Evolutionary conservation across 2,113 vertebrate species (phyloP).

Genomic region (Leptodactylus fuscus): DNA sequence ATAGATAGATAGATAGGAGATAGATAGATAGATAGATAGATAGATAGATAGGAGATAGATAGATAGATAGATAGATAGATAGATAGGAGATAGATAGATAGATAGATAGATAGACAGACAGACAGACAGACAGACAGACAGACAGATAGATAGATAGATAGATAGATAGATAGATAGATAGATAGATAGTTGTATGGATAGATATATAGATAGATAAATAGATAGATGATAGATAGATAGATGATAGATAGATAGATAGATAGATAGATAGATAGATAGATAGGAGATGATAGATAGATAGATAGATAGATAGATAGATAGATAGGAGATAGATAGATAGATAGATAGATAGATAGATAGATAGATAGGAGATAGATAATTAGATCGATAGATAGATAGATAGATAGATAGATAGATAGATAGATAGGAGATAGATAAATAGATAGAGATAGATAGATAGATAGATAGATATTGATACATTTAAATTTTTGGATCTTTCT

Average conservation of each 20-base stretch:
- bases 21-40: no score
- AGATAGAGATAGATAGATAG: not conserved
- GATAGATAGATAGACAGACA: not conserved
- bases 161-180: not conserved
- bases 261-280: conserved; percentile 5
- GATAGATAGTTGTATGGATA: not conserved
- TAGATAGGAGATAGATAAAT: not conserved
- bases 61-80: not conserved
- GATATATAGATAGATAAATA: not conserved
- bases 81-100: not conserved
- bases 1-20: no score
- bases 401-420: conserved; percentile 34
- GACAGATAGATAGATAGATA: not conserved
- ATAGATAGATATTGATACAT: not conserved
- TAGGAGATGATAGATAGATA: not conserved
- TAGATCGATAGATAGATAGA: conserved; percentile 40
- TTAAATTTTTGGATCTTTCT: no score
- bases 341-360: not conserved
- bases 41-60: no score
- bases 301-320: conserved; percentile 9
- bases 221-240: not conserved
- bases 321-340: no score
- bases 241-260: not conserved
- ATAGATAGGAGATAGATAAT: not conserved
- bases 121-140: not conserved